Conservation (phyloP, 2,797 vertebrate genomes). For the Myotis pilosus region DNA sequence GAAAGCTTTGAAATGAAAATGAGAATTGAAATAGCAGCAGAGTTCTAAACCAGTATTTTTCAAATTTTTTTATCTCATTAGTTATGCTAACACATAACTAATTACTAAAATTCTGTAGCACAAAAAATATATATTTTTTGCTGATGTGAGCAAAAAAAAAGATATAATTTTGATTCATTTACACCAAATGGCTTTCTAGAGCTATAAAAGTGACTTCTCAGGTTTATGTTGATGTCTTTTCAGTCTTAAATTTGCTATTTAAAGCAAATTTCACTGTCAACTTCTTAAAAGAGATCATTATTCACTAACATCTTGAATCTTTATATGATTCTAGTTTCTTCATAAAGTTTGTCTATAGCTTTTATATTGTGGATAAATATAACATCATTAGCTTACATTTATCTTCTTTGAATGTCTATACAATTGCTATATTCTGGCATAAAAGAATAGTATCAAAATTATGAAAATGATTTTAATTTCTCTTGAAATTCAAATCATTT, state of each 20-base stretch:
- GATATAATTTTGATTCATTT: no score
- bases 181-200: no score
- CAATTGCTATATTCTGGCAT: background rate
- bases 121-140: no score
- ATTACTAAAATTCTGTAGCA: no score
- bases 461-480: background rate
- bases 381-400: background rate
- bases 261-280: background rate
- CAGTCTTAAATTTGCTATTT: background rate
- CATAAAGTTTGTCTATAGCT: background rate
- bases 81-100: no score
- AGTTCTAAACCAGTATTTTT: background rate
- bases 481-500: no score
- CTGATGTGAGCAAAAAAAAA: no score
- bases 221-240: background rate
- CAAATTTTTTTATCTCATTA: no score
- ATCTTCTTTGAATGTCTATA: background rate
- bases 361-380: background rate
- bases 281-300: background rate
- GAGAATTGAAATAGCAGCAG: background rate
- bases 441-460: background rate
- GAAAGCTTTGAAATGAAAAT: background rate
- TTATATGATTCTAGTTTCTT: background rate
- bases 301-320: background rate
- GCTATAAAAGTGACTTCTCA: no score